Evolutionary conservation across 2,888 invertebrate genomes (phyloP).

Genomic region (Lamellibrachia columna): DNA sequence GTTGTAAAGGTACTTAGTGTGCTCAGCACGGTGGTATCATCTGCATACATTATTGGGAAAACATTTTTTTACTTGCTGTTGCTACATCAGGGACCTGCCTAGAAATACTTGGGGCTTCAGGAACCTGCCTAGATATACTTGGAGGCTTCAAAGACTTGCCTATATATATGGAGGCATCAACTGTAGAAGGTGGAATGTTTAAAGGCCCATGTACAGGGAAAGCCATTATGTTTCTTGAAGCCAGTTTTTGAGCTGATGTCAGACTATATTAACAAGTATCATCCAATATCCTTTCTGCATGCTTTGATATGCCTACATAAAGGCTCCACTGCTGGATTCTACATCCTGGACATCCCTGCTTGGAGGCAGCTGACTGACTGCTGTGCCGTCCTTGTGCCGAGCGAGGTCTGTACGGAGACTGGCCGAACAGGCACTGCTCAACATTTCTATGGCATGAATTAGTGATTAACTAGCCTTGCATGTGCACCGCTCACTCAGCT

Average conservation of each 20-base stretch:
- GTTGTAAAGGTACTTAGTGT: background rate
- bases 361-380: background rate
- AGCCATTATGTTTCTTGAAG: background rate
- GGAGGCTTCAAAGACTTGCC: background rate
- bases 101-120: background rate
- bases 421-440: background rate
- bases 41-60: background rate
- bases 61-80: background rate
- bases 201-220: background rate
- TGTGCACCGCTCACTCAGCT: background rate
- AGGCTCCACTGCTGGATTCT: background rate
- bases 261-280: background rate
- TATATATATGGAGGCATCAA: background rate
- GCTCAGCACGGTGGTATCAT: background rate
- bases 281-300: background rate
- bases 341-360: background rate
- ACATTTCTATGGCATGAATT: slow-evolving; percentile 12
- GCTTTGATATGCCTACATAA: too few relatives aligned
- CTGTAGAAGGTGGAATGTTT: background rate
- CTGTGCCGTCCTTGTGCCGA: background rate
- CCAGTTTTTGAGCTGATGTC: background rate
- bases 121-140: background rate
- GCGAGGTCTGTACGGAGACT: background rate
- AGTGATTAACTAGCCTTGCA: background rate
- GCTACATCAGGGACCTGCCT: background rate